A percentile compares a stretch with the other conserved stretches of the same genome.
phyloP scores from a whole-genome alignment of 2,113 vertebrate species.

The Donacobius atricapilla region DNA sequence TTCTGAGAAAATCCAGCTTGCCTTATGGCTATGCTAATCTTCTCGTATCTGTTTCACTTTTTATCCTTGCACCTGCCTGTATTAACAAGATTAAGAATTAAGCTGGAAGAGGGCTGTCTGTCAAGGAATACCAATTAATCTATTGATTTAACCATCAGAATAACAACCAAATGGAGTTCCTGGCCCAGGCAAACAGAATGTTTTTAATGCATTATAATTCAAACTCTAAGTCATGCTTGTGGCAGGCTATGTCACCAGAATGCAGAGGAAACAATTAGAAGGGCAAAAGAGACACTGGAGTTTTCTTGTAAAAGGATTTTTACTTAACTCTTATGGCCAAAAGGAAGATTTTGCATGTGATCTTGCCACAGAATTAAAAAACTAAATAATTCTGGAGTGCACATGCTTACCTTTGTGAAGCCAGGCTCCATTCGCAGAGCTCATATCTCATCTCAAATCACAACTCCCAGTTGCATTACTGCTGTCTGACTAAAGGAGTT shows the following conservation, averaged over 20 bases:
- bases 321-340: not conserved
- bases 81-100: slow-evolving; percentile 63
- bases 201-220: not conserved
- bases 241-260: not conserved
- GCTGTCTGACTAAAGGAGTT: not conserved
- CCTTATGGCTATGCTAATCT: slow-evolving; percentile 31
- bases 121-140: not conserved
- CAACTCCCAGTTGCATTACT: not conserved
- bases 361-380: not conserved
- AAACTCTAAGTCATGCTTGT: not conserved
- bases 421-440: not conserved
- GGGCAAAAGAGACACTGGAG: not conserved
- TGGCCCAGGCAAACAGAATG: not conserved
- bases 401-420: not conserved
- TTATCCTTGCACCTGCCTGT: slow-evolving; percentile 10
- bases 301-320: not conserved
- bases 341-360: not conserved
- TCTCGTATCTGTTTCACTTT: slow-evolving; percentile 32
- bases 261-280: not conserved
- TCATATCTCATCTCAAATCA: not conserved
- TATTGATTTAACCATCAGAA: not conserved
- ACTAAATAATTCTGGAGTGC: no score
- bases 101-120: not conserved
- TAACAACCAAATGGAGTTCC: not conserved
- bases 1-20: not conserved